These are phyloP conservation scores for Noctua janthe DNA, from an alignment of 2,888 invertebrate species.

Conservation along the genomic window DNA sequence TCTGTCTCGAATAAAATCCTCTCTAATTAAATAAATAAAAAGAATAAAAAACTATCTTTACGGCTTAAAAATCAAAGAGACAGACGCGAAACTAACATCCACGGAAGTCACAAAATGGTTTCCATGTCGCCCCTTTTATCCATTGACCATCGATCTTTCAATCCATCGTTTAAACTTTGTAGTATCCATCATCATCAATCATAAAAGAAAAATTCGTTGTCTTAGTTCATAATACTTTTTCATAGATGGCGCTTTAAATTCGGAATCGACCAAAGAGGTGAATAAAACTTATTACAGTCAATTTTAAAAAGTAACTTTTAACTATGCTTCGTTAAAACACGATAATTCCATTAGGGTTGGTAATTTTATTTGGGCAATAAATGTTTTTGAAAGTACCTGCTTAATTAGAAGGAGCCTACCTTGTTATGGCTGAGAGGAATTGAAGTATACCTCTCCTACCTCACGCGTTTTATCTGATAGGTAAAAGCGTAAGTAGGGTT, in stretches of 20 bases:
- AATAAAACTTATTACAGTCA: constrained; percentile 55
- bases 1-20: too few relatives aligned
- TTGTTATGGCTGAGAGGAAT: constrained; percentile 14
- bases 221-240: constrained; percentile 30
- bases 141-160: constrained; percentile 36
- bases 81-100: not conserved
- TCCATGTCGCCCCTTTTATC: constrained; percentile 18
- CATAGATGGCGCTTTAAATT: constrained; percentile 43
- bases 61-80: not conserved
- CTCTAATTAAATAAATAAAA: too few relatives aligned
- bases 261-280: constrained; percentile 46
- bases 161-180: constrained; percentile 25
- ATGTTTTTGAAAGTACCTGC: constrained; percentile 41
- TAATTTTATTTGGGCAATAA: constrained; percentile 47
- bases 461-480: constrained; percentile 4
- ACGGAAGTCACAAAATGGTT: constrained; percentile 16
- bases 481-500: not conserved
- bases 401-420: constrained; percentile 35
- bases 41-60: too few relatives aligned
- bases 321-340: constrained; percentile 51
- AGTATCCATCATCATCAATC: constrained; percentile 50
- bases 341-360: constrained; percentile 63
- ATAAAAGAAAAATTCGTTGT: constrained; percentile 26
- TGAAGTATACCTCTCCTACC: not conserved
- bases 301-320: constrained; percentile 57